These are phyloP conservation scores for Rutpela maculata DNA, from an alignment of 2,888 invertebrate species.

Conservation along the genomic window DNA sequence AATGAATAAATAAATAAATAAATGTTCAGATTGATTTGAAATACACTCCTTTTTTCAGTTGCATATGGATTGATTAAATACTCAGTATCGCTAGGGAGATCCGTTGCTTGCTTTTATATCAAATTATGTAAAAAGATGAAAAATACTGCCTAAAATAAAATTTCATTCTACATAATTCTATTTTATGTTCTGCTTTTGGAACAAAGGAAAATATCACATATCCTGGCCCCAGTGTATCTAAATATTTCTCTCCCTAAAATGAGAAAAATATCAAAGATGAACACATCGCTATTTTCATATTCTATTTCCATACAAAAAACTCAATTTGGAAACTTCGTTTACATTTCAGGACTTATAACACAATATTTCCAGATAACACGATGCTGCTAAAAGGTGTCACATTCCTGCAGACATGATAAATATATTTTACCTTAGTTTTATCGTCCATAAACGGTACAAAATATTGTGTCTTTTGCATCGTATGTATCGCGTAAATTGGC, in stretches of 20 bases:
- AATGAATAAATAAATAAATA: too few relatives aligned
- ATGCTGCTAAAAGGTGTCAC: constrained; percentile 37
- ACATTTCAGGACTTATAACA: constrained; percentile 30
- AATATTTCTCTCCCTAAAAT: constrained; percentile 12
- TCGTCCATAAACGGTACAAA: background rate
- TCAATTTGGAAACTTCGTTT: constrained; percentile 47
- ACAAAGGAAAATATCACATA: constrained; percentile 42
- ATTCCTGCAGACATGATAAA: constrained; percentile 16
- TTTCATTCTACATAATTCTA: constrained; percentile 30
- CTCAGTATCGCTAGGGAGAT: background rate
- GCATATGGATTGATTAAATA: background rate
- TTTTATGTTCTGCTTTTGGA: constrained; percentile 33
- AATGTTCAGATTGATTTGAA: too few relatives aligned
- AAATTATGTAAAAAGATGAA: constrained; percentile 30
- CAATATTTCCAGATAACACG: constrained; percentile 31
- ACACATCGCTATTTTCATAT: constrained; percentile 48
- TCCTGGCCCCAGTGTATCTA: constrained; percentile 20
- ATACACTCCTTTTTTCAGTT: too few relatives aligned
- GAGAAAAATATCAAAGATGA: constrained; percentile 40
- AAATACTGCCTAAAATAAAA: constrained; percentile 17
- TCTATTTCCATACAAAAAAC: constrained; percentile 52
- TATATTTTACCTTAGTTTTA: constrained; percentile 2
- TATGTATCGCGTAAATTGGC: background rate
- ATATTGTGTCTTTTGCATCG: background rate
- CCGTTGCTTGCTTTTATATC: constrained; percentile 12